Evolutionary conservation across 2,113 vertebrate species (phyloP).

Genomic region (Myotis yumanensis): DNA sequence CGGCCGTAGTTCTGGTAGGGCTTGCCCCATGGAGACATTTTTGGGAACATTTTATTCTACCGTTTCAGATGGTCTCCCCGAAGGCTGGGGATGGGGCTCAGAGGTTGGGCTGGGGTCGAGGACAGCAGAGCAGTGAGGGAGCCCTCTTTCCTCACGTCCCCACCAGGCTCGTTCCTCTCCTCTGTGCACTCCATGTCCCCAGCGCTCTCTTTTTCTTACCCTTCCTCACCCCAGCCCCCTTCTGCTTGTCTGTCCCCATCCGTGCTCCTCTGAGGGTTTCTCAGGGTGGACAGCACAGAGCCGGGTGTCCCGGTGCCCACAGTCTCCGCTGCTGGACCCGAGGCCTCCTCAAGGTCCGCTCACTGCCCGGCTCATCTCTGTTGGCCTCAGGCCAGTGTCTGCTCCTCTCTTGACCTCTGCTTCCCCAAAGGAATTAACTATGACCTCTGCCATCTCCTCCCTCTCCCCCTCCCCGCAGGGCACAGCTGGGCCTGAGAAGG

Average conservation of each 20-base stretch:
- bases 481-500: background rate
- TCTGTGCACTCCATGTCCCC: background rate
- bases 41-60: background rate
- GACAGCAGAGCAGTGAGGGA: background rate
- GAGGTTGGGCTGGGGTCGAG: background rate
- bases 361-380: background rate
- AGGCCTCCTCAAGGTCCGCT: rapidly evolving
- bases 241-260: no score
- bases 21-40: background rate
- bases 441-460: no score
- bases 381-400: background rate
- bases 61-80: background rate
- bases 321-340: background rate
- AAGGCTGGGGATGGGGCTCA: background rate
- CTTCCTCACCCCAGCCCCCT: background rate
- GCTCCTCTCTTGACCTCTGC: background rate
- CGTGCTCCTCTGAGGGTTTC: background rate
- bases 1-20: background rate
- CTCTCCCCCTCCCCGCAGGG: rapidly evolving
- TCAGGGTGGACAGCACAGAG: background rate
- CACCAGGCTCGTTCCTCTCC: background rate
- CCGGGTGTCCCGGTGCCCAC: no score
- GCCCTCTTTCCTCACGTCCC: background rate
- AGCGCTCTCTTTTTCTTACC: background rate
- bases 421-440: background rate